These are phyloP conservation scores for Drosophila triauraria DNA, from an alignment of 1,140 invertebrate species.

Conservation along the genomic window DNA sequence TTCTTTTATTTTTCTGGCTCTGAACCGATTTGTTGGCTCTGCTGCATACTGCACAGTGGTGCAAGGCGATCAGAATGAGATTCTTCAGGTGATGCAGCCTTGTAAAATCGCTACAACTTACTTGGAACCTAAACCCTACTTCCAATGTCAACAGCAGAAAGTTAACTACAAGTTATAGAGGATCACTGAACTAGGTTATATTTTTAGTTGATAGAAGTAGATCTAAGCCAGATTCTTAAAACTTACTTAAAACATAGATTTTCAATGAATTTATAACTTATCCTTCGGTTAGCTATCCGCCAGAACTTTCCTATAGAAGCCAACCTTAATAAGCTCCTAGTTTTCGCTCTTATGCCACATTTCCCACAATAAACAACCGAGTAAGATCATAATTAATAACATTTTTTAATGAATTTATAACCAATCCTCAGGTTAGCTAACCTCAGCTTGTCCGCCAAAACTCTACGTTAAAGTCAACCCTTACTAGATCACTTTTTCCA, in stretches of 20 bases:
- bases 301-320: neutral
- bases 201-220: fast-evolving
- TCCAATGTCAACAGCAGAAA: neutral
- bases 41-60: slow-evolving; percentile 46
- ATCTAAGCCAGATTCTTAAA: too few relatives aligned
- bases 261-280: neutral
- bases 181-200: neutral
- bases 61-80: neutral
- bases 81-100: neutral
- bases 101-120: neutral
- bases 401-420: neutral
- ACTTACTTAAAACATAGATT: neutral
- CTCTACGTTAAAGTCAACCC: neutral
- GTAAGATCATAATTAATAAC: neutral
- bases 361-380: neutral
- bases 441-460: too few relatives aligned
- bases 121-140: fast-evolving
- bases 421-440: neutral
- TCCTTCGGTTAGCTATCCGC: neutral
- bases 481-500: too few relatives aligned
- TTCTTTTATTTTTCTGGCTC: slow-evolving; percentile 35
- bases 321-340: too few relatives aligned
- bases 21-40: slow-evolving; percentile 31
- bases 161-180: fast-evolving
- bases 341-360: neutral